phyloP scores from a whole-genome alignment of 2,888 invertebrate genomes.

The Chesias legatella region DNA sequence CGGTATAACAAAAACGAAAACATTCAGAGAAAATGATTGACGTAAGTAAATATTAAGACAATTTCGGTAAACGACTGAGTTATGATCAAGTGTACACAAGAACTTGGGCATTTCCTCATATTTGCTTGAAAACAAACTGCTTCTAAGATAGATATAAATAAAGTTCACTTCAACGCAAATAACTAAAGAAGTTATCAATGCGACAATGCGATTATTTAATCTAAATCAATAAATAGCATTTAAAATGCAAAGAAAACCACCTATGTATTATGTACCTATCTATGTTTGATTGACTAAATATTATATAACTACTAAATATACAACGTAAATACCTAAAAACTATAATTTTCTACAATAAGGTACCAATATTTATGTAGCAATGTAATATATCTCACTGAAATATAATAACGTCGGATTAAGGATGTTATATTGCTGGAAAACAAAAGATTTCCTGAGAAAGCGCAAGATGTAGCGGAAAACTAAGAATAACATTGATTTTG shows the following conservation, averaged over 20 bases:
- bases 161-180: too few species aligned
- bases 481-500: conserved; percentile 11
- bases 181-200: too few species aligned
- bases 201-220: too few species aligned
- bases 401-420: background rate
- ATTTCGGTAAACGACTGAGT: conserved; percentile 10
- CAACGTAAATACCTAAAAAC: too few species aligned
- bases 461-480: conserved; percentile 12
- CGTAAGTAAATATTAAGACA: conserved; percentile 21
- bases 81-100: background rate
- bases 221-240: too few species aligned
- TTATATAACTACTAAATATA: too few species aligned
- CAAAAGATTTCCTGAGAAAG: conserved; percentile 20
- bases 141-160: background rate
- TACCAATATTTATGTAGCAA: conserved; percentile 2
- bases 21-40: conserved; percentile 14
- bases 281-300: too few species aligned
- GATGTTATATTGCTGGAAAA: conserved; percentile 18
- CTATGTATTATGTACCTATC: too few species aligned
- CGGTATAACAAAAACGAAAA: conserved; percentile 2
- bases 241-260: too few species aligned
- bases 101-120: conserved; percentile 3
- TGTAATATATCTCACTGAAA: too few species aligned
- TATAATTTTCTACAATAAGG: background rate
- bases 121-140: background rate